Evolutionary conservation across 2,797 vertebrate species (phyloP).

Genomic region (Pitangus sulphuratus): DNA sequence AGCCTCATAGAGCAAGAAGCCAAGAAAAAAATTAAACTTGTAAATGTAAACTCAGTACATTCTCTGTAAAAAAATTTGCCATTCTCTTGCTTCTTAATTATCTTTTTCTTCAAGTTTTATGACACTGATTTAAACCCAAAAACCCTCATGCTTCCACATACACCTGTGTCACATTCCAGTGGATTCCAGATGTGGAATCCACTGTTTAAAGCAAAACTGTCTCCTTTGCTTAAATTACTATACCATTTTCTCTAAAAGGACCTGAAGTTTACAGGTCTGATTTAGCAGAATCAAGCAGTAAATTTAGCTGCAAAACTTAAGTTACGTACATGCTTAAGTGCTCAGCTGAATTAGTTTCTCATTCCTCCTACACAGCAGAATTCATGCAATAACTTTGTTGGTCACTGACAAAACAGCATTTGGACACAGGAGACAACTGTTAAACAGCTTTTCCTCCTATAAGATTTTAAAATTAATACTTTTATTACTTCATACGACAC

Average conservation of each 20-base stretch:
- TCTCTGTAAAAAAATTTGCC: background rate
- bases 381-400: background rate
- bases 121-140: background rate
- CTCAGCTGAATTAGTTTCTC: background rate
- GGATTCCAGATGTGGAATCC: background rate
- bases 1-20: background rate
- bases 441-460: background rate
- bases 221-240: background rate
- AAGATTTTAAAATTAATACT: constrained; percentile 43
- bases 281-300: background rate
- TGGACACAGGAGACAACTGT: background rate
- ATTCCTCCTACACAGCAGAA: background rate
- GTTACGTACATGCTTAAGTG: background rate
- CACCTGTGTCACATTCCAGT: background rate
- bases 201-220: background rate
- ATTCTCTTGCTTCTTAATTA: background rate
- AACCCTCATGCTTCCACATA: background rate
- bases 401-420: background rate
- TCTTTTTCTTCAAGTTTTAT: background rate
- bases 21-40: background rate
- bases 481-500: constrained; percentile 63
- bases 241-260: background rate
- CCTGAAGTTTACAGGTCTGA: background rate
- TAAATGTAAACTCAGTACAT: background rate
- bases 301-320: background rate